Evolutionary conservation across 2,888 invertebrate genomes (phyloP).

Genomic region (Mayetiola destructor): DNA sequence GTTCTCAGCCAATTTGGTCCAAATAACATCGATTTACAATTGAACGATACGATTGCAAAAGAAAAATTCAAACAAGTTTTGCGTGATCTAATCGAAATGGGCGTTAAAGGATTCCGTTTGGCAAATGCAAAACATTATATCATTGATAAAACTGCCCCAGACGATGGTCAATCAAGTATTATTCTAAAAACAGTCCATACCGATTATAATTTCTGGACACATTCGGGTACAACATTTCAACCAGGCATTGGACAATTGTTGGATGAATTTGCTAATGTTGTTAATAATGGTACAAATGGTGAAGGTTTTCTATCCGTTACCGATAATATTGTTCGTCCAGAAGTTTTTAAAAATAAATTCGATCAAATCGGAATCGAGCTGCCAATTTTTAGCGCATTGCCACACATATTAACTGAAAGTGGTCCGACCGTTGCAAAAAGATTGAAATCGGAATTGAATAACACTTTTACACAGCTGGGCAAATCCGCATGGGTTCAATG

Average conservation of each 20-base stretch:
- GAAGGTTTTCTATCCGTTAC: conserved; percentile 35
- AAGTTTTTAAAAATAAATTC: conserved; percentile 24
- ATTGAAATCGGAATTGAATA: conserved; percentile 24
- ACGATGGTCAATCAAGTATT: conserved; percentile 22
- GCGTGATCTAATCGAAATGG: conserved; percentile 54
- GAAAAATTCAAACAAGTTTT: conserved; percentile 52
- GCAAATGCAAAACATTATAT: conserved; percentile 49
- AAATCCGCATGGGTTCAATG: conserved; percentile 32
- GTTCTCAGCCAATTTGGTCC: conserved; percentile 63
- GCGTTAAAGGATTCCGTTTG: conserved; percentile 66
- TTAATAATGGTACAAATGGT: conserved; percentile 40
- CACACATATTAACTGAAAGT: conserved; percentile 22
- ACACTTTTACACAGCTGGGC: conserved; percentile 21
- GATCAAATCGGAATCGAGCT: conserved; percentile 28
- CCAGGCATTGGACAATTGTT: conserved; percentile 44
- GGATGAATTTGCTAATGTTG: conserved; percentile 45
- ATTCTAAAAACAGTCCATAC: conserved; percentile 30
- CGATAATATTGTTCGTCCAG: conserved; percentile 28
- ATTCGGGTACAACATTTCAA: conserved; percentile 49
- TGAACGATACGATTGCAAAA: conserved; percentile 51
- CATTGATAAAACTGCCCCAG: conserved; percentile 43
- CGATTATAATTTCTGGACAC: conserved; percentile 49
- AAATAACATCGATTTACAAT: conserved; percentile 67
- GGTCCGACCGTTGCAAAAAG: conserved; percentile 21
- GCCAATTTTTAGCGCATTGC: conserved; percentile 30